Evolutionary conservation across 2,888 invertebrate genomes (phyloP).

Genomic region (Sphaerophoria rueppellii): DNA sequence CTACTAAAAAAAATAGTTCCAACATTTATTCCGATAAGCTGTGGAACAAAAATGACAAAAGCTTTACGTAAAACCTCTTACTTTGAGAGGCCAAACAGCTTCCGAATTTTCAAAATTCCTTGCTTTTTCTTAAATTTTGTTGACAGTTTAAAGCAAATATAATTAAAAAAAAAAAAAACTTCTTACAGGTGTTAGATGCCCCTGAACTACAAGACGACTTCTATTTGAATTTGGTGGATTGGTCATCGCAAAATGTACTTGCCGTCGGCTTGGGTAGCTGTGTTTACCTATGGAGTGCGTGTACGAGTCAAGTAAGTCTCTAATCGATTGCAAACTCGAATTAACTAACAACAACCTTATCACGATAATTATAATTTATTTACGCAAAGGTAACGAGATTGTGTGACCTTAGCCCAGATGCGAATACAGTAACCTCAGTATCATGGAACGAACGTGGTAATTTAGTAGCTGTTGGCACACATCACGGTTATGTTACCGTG

Average conservation of each 20-base stretch:
- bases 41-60: no score
- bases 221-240: conserved; percentile 98
- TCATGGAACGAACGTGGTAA: conserved; percentile 99
- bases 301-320: conserved; percentile 92
- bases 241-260: conserved; percentile 99
- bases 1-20: no score
- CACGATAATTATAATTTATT: not conserved
- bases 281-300: conserved; percentile 99
- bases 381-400: conserved; percentile 90
- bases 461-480: conserved; percentile 98
- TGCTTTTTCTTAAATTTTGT: not conserved
- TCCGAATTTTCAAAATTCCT: no score
- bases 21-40: no score
- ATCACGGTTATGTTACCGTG: conserved; percentile 97
- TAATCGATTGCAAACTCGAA: not conserved
- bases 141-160: not conserved
- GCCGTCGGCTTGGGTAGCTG: conserved; percentile 98
- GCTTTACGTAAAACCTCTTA: no score
- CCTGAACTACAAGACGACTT: conserved; percentile 93
- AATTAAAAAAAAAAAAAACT: not conserved
- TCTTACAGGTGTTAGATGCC: conserved; percentile 79
- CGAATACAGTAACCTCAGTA: conserved; percentile 98
- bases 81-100: no score
- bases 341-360: not conserved
- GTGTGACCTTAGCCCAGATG: conserved; percentile 96